Evolutionary conservation across 1,140 invertebrate genomes (phyloP).

Genomic region (Anadara kagoshimensis): DNA sequence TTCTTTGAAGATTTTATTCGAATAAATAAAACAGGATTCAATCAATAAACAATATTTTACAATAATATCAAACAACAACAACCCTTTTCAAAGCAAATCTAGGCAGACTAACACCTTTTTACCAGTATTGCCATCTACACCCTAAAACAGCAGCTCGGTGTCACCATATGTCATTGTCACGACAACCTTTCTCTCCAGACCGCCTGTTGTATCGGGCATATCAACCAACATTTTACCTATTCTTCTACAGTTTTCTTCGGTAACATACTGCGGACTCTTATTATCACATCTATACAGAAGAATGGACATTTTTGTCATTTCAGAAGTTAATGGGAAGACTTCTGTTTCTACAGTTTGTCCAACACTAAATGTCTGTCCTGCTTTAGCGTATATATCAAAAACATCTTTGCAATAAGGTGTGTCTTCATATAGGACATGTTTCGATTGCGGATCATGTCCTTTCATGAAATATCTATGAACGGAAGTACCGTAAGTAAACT

Average conservation of each 20-base stretch:
- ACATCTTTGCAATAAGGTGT: conserved; percentile 77
- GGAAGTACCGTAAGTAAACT: conserved; percentile 78
- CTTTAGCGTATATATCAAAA: conserved; percentile 77
- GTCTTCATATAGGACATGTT: conserved; percentile 74
- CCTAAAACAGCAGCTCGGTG: conserved; percentile 78
- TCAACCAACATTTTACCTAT: conserved; percentile 77
- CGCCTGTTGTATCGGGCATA: conserved; percentile 65
- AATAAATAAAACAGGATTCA: no score
- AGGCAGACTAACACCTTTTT: conserved; percentile 17
- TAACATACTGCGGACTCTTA: conserved; percentile 76
- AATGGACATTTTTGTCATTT: conserved; percentile 76
- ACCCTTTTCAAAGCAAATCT: conserved; percentile 1
- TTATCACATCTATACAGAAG: conserved; percentile 76
- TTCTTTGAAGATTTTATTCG: no score
- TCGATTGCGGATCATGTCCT: conserved; percentile 75
- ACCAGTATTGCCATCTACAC: conserved; percentile 40
- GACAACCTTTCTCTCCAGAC: conserved; percentile 73
- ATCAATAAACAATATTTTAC: no score
- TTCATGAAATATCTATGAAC: conserved; percentile 52
- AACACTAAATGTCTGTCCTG: conserved; percentile 71
- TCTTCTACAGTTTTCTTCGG: conserved; percentile 75
- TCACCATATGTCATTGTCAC: conserved; percentile 78
- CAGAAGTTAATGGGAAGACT: conserved; percentile 72
- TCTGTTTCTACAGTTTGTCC: conserved; percentile 24
- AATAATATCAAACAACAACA: no score